Evolutionary conservation across 2,888 invertebrate species (phyloP), one percentile per base, ranked within the genome.

Genomic region (Argyresthia goedartella): DNA sequence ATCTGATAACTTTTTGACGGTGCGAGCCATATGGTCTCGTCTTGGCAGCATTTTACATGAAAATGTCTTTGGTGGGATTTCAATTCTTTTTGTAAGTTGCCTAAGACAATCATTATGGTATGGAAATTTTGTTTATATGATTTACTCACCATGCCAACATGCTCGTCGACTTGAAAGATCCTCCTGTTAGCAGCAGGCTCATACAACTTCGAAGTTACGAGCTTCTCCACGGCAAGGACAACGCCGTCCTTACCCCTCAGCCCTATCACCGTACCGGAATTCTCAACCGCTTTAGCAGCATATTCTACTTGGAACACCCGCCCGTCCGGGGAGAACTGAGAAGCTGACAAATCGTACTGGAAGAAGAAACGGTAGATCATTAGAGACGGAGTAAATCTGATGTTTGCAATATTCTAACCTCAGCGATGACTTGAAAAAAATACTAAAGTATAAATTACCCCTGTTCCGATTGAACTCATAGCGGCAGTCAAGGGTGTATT

Each of bases 281-380:
- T 96, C 85, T 99, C 99, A 1, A 99, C 99, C 4, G 99, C 99
- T 86, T 99, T 99, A 52, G 95, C 95, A 4, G 99, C 99, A 87
- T 99, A 99, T 88, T 99, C 99, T 1, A 99, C 97, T 91, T 99
- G 99, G 81, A 99, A 99, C 39, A 99, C 99, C 63, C 99, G 89
- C 9, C 99, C 99, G 76, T 99, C 99, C 2, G 99, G 99, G 1
- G 99, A 99, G 86, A 99, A 99, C 89, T 99, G 99, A 44, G 99
- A 98, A n/a, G 99, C 99, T 55, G 99, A 99, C 66, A 99, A 89
- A 91, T 99, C 99, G 76, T 99, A 99, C 97, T 98, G 80, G 52
- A 89, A 89, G 55, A 58, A 58, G 54, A 35, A 49, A 41, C 36
- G 52, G 44, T 49, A 41, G 16, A 50, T 56, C 52, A 55, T 44